Evolutionary conservation across 2,888 invertebrate genomes (phyloP).

Genomic region (Pterostichus niger): DNA sequence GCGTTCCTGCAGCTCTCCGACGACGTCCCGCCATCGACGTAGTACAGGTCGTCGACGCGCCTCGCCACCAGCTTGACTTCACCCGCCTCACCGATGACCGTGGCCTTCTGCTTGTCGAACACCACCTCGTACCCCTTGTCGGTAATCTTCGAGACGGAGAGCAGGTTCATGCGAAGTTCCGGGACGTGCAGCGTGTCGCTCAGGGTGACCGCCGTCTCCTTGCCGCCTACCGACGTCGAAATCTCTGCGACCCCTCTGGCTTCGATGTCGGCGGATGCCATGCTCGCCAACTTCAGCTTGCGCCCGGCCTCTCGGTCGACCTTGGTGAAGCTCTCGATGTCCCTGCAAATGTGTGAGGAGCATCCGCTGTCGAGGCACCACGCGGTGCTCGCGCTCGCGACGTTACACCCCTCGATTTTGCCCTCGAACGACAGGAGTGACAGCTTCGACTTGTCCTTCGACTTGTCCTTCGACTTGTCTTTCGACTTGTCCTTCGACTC

Average conservation of each 20-base stretch:
- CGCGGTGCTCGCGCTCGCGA: no score
- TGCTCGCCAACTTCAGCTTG: conserved; percentile 66
- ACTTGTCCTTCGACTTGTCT: not conserved
- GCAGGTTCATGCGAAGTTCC: conserved; percentile 36
- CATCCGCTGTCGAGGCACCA: conserved; percentile 68
- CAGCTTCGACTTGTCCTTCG: no score
- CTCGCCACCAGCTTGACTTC: not conserved
- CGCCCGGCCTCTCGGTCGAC: conserved; percentile 33
- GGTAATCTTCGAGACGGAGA: conserved; percentile 52
- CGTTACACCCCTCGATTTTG: no score
- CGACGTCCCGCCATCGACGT: no score
- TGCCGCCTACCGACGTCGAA: conserved; percentile 38
- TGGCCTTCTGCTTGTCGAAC: conserved; percentile 59
- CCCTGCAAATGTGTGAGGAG: conserved; percentile 67
- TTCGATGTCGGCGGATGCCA: conserved; percentile 28
- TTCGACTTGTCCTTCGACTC: no score
- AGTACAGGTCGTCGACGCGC: conserved; percentile 17
- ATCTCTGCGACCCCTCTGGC: conserved; percentile 62
- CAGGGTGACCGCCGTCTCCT: conserved; percentile 26
- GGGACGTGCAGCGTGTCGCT: conserved; percentile 63
- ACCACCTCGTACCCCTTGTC: conserved; percentile 57
- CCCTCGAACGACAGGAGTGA: no score
- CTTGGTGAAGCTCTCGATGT: conserved; percentile 56
- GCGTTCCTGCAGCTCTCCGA: no score
- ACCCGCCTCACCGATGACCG: not conserved